Evolutionary conservation across 2,113 vertebrate species (phyloP).

Genomic region (Holacanthus passer): DNA sequence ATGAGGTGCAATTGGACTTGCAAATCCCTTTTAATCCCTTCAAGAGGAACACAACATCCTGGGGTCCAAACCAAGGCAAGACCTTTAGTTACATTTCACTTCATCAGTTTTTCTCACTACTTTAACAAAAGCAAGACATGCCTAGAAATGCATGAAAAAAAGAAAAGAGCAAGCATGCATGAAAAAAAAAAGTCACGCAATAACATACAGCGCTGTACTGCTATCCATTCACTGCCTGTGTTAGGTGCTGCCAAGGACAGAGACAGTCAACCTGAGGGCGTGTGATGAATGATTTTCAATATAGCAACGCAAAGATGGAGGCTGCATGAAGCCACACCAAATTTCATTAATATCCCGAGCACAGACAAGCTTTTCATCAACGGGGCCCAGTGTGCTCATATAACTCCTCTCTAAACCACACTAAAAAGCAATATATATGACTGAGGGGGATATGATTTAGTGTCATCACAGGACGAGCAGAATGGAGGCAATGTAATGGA

Average conservation of each 20-base stretch:
- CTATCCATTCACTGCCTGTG: conserved; percentile 3
- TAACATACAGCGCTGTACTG: background rate
- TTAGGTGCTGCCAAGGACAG: conserved; percentile 1
- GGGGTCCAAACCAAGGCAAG: background rate
- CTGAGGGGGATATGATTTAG: conserved; percentile 55
- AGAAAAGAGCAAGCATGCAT: background rate
- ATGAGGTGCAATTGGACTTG: conserved; percentile 35
- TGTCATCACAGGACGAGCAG: conserved; percentile 58
- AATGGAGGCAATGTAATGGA: conserved; percentile 34
- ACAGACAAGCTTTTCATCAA: conserved; percentile 69
- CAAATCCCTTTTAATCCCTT: conserved; percentile 38
- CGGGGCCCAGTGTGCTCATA: conserved; percentile 52
- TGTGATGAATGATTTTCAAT: conserved; percentile 71
- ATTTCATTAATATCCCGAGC: conserved; percentile 67
- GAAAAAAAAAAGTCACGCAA: conserved; percentile 6
- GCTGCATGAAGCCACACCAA: conserved; percentile 43
- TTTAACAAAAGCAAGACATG: background rate
- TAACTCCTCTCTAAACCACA: conserved; percentile 62
- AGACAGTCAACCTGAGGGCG: conserved; percentile 39
- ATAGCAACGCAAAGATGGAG: conserved; percentile 54
- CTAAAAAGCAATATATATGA: conserved; percentile 71
- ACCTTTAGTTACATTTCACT: background rate
- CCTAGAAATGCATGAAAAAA: background rate
- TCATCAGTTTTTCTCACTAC: background rate
- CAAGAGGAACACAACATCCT: conserved; percentile 16